Base-by-base conservation (phyloP, 2,797 vertebrate genomes). In the Tragelaphus oryx region DNA sequence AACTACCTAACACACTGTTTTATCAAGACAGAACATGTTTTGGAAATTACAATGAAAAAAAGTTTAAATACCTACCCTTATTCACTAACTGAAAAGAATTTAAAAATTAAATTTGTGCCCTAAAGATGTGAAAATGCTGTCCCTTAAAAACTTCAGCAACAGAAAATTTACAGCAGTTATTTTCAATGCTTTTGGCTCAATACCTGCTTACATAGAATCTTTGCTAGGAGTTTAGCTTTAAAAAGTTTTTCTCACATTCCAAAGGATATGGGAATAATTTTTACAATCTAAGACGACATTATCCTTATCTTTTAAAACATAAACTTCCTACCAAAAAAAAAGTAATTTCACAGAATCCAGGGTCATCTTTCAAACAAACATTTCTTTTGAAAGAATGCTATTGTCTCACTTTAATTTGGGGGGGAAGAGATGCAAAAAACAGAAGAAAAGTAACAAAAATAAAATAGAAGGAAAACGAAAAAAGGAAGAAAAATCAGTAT, bases 21-120 rank as follows among this genome's bases (percentile, higher is more conserved):
- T 60, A 95, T 50, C 48, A 75, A 83, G 44, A 83, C 11, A 89
- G 68, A 85, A 93, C 48, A 55, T 33, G 33, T 85, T 90, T 95
- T 71, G 24, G 83, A 91, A 96, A 94, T 87, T 82, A 91, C 33
- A 86, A 81, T 22, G 87, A 59, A 93, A 89, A 74, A 86, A 92
- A 91, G 17, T 54, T 89, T 74, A 88, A 68, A 89, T 86, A 71
- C 4, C 55, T 90, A 81, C 0, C 30, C 28, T 6, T n/a, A 82
- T 71, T 88, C 48, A n/a, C 16, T 93, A 93, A 85, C 18, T 55
- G 28, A 86, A 55, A 95, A 76, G 10, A 93, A 85, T 54, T 78
- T 92, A 28, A 90, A 74, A 91, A 85, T 75, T 33, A 94, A 48
- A 89, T 59, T 11, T 65, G 12, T 11, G 2, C 24, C 89, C 80